Conservation (phyloP, 1,140 invertebrate species). For the Drosophila bocqueti region DNA sequence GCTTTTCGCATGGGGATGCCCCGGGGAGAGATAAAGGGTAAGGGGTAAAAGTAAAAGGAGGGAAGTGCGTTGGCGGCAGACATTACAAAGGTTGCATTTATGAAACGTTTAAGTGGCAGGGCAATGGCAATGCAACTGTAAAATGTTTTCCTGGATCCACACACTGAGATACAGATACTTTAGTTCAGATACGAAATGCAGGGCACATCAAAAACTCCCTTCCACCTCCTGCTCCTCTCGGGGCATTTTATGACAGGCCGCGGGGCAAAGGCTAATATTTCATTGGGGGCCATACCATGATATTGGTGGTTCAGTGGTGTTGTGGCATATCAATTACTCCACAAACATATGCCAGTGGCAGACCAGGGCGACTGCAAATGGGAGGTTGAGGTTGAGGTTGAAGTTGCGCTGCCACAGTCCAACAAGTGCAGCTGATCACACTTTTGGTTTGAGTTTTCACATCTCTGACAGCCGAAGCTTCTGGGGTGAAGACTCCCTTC, state of each 20-base stretch:
- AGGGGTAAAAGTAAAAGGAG: neutral
- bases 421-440: slow-evolving; percentile 77
- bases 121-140: slow-evolving; percentile 73
- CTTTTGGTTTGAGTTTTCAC: slow-evolving; percentile 50
- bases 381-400: slow-evolving; percentile 22
- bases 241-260: slow-evolving; percentile 71
- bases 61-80: slow-evolving; percentile 56
- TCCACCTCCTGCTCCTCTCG: slow-evolving; percentile 1
- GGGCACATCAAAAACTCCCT: slow-evolving; percentile 20
- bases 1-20: slow-evolving; percentile 64
- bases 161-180: slow-evolving; percentile 51
- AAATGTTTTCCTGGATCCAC: slow-evolving; percentile 67
- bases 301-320: slow-evolving; percentile 49
- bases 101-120: slow-evolving; percentile 79
- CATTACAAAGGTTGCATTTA: slow-evolving; percentile 82
- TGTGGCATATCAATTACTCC: slow-evolving; percentile 82
- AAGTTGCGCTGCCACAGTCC: slow-evolving; percentile 34
- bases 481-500: slow-evolving; percentile 2
- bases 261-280: slow-evolving; percentile 75
- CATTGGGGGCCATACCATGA: slow-evolving; percentile 43
- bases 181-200: slow-evolving; percentile 35
- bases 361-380: slow-evolving; percentile 5
- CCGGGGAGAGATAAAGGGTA: neutral
- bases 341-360: slow-evolving; percentile 72
- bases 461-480: slow-evolving; percentile 69